These are phyloP conservation scores for Asteroscopus sphinx DNA, from an alignment of 2,888 invertebrate species.

Conservation along the genomic window DNA sequence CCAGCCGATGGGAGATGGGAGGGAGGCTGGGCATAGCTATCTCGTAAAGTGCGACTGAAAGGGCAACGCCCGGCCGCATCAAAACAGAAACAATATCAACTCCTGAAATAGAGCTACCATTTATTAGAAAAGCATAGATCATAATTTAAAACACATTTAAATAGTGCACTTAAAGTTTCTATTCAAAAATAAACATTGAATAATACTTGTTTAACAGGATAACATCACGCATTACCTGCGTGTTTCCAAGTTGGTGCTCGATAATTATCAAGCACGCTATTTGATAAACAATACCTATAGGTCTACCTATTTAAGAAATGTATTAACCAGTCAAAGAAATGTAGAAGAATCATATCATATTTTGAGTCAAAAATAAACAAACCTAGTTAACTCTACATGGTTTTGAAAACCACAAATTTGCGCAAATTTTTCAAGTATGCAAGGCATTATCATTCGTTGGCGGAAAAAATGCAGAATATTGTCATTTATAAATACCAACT, in stretches of 20 bases:
- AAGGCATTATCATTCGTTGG: slow-evolving; percentile 34
- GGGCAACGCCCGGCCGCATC: slow-evolving; percentile 63
- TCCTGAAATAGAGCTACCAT: slow-evolving; percentile 40
- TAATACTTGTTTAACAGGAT: slow-evolving; percentile 24
- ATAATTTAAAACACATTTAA: slow-evolving; percentile 30
- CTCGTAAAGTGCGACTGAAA: slow-evolving; percentile 52
- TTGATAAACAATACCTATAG: slow-evolving; percentile 42
- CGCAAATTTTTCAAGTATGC: slow-evolving; percentile 21
- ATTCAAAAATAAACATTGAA: slow-evolving; percentile 19
- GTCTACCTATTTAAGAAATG: slow-evolving; percentile 14
- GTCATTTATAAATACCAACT: slow-evolving; percentile 20
- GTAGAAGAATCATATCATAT: background rate
- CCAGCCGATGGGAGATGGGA: slow-evolving; percentile 55
- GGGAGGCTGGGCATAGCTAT: slow-evolving; percentile 40
- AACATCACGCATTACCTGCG: slow-evolving; percentile 25
- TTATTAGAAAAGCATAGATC: slow-evolving; percentile 26
- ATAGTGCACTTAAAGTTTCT: slow-evolving; percentile 15
- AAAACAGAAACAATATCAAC: slow-evolving; percentile 63
- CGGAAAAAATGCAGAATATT: slow-evolving; percentile 46
- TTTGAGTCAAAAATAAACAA: background rate
- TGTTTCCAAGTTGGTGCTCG: slow-evolving; percentile 31
- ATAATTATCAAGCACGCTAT: slow-evolving; percentile 39
- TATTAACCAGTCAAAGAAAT: slow-evolving; percentile 14
- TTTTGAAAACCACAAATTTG: slow-evolving; percentile 7
- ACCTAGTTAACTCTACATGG: background rate